Percentiles rank a stretch among this genome's conserved stretches.
Evolutionary conservation across 2,888 invertebrate genomes (phyloP).

Genomic region (Heliconius sara): DNA sequence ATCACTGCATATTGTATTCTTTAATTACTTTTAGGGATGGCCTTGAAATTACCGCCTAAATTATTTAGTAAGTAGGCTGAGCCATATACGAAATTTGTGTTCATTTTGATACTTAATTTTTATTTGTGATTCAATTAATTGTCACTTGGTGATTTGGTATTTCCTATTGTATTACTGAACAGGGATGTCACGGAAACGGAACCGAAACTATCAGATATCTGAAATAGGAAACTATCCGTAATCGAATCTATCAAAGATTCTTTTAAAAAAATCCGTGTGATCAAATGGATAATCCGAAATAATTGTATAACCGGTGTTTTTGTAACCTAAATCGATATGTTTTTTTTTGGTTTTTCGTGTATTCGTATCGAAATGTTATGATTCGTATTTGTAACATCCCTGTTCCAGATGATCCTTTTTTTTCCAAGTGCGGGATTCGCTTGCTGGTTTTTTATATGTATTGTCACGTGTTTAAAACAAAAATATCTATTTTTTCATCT

Average conservation of each 20-base stretch:
- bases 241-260: too few species aligned
- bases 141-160: slow-evolving; percentile 25
- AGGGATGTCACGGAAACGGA: background rate
- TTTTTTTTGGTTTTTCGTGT: background rate
- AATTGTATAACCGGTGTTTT: background rate
- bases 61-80: slow-evolving; percentile 47
- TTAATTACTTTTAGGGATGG: slow-evolving; percentile 31
- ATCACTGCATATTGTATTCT: background rate
- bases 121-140: slow-evolving; percentile 31
- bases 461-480: slow-evolving; percentile 36
- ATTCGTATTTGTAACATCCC: too few species aligned
- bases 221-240: background rate
- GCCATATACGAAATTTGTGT: slow-evolving; percentile 47
- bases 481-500: background rate
- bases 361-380: background rate
- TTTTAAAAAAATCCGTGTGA: too few species aligned
- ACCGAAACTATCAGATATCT: background rate
- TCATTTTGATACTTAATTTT: slow-evolving; percentile 44
- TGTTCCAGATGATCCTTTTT: too few species aligned
- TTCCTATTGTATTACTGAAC: slow-evolving; percentile 16
- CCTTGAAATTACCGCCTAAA: slow-evolving; percentile 49
- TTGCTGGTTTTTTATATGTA: slow-evolving; percentile 7
- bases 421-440: slow-evolving; percentile 21
- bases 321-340: background rate
- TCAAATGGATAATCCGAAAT: background rate